Conservation (phyloP, 2,888 invertebrate species). For the Atrina japonica region DNA sequence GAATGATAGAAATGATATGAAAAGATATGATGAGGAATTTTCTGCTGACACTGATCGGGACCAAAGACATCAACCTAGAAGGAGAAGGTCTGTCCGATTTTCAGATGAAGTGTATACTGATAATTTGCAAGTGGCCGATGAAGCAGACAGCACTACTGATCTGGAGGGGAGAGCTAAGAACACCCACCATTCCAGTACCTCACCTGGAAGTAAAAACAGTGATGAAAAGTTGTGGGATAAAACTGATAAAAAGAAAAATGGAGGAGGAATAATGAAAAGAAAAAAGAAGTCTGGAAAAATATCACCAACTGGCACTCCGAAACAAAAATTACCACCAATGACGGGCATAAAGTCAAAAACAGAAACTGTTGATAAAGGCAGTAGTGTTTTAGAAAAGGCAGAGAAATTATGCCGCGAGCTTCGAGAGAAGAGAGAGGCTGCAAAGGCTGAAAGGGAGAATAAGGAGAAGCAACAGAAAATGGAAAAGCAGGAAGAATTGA, state of each 20-base stretch:
- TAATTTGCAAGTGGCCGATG: conserved; percentile 11
- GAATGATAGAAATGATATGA: no score
- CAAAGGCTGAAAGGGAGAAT: conserved; percentile 52
- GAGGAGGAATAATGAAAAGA: conserved; percentile 18
- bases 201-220: not conserved
- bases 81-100: not conserved
- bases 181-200: not conserved
- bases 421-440: conserved; percentile 60
- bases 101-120: not conserved
- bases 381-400: conserved; percentile 64
- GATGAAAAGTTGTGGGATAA: conserved; percentile 28
- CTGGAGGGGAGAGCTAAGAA: conserved; percentile 9
- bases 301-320: conserved; percentile 30
- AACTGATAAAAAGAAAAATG: conserved; percentile 25
- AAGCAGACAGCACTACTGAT: conserved; percentile 40
- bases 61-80: no score
- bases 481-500: conserved; percentile 57
- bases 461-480: conserved; percentile 56
- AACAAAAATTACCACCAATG: conserved; percentile 1
- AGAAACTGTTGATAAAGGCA: conserved; percentile 8
- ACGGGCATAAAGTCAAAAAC: conserved; percentile 1
- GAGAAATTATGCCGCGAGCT: conserved; percentile 68
- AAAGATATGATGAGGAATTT: no score
- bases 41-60: no score
- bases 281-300: conserved; percentile 22